Evolutionary conservation across 1,140 invertebrate species (phyloP), one percentile per base, ranked within the genome.

Genomic region (Vanessa atalanta): DNA sequence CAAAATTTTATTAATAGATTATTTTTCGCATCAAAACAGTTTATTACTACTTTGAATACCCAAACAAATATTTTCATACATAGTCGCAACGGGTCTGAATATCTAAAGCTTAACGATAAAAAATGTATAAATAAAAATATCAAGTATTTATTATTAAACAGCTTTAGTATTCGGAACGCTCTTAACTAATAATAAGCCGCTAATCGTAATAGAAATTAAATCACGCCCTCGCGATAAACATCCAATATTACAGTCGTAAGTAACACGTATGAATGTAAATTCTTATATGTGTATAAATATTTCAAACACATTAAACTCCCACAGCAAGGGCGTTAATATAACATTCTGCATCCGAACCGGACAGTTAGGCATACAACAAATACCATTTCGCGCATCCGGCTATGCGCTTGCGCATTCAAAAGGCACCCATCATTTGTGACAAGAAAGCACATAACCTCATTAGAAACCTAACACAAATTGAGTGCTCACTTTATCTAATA

Each of bases 381-480:
- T 87, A 82, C 86, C 85, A 91, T 90, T 91, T 90, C 84, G 89
- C 88, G 85, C 88, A 91, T 92, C 90, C 90, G 89, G 88, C 88
- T 92, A 55, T 72, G 82, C 85, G 84, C 83, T 88, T 90, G 79
- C 84, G 87, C 88, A 92, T 92, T 89, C 89, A 85, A 77, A 80
- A 57, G 81, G 79, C 83, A 81, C 82, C 72, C 79, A 79, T 81
- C 82, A 89, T 85, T 86, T 93, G 89, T 91, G 91, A 91, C 89
- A 89, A 89, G 89, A 89, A 91, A 91, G 91, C 89, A 84, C 89
- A 93, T 90, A 93, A 90, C 91, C 90, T 90, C 86, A 93, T 93
- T 93, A 93, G 87, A 90, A 90, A 89, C 84, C 88, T 88, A 83
- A 87, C 86, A 88, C 90, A 93, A 91, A 91, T 90, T 91, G 89